Evolutionary conservation across 2,888 invertebrate genomes (phyloP).

Genomic region (Alcis repandata): DNA sequence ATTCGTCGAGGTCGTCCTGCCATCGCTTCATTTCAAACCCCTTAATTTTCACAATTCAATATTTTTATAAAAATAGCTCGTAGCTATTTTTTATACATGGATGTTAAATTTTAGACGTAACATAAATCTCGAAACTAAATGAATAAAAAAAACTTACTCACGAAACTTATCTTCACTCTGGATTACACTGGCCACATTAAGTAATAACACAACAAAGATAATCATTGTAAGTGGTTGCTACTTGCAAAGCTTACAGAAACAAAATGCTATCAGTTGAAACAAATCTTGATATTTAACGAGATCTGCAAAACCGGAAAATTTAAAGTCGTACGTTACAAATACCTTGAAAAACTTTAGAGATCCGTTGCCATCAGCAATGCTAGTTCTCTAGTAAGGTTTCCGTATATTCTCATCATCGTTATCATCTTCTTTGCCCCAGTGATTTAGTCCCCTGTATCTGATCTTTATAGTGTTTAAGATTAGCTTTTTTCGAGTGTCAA

Average conservation of each 20-base stretch:
- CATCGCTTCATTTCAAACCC: no score
- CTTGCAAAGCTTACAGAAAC: constrained; percentile 3
- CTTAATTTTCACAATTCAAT: no score
- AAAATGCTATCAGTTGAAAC: background rate
- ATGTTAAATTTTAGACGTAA: no score
- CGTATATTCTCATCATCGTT: no score
- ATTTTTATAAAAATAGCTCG: no score
- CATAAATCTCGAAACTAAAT: no score
- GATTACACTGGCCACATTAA: background rate
- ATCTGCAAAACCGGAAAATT: background rate
- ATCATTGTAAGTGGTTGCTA: background rate
- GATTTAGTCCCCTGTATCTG: no score
- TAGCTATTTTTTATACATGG: no score
- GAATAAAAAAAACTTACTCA: constrained; percentile 17
- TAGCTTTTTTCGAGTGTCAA: no score
- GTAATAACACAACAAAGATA: background rate
- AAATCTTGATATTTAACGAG: background rate
- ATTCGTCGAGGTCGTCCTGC: no score
- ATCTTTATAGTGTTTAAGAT: no score
- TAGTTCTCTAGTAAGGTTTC: background rate
- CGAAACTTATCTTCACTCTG: constrained; percentile 7
- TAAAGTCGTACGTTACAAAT: background rate
- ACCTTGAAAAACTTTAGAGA: background rate
- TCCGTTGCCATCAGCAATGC: background rate
- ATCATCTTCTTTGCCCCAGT: no score